A percentile compares a stretch with the other conserved stretches of the same genome.
Evolutionary conservation across 2,888 invertebrate genomes (phyloP).

Genomic region (Minunthozetes semirufus): DNA sequence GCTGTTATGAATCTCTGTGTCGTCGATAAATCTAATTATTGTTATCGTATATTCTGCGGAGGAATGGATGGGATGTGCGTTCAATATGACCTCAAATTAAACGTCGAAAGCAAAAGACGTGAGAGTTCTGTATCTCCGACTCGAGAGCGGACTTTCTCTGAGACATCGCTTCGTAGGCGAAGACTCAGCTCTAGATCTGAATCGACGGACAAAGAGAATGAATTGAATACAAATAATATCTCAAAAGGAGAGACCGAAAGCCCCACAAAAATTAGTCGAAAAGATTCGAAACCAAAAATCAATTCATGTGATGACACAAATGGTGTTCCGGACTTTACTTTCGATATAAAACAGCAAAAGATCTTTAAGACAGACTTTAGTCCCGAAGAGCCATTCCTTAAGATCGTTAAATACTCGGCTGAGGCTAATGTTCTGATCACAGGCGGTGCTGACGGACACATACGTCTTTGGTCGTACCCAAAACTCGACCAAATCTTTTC

Average conservation of each 20-base stretch:
- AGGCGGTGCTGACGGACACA: constrained; percentile 79
- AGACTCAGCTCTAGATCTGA: constrained; percentile 31
- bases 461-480: constrained; percentile 84
- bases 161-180: constrained; percentile 32
- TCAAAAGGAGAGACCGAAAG: background rate
- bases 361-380: constrained; percentile 48
- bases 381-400: constrained; percentile 69
- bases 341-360: constrained; percentile 47
- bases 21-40: constrained; percentile 52
- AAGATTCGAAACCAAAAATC: constrained; percentile 10
- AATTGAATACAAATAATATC: constrained; percentile 25
- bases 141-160: background rate
- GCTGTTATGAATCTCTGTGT: constrained; percentile 43
- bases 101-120: constrained; percentile 25
- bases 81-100: constrained; percentile 56
- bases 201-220: constrained; percentile 10
- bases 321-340: constrained; percentile 41
- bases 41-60: constrained; percentile 32
- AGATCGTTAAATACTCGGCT: constrained; percentile 71
- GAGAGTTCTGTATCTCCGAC: constrained; percentile 11
- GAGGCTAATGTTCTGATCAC: constrained; percentile 76
- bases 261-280: background rate
- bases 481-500: constrained; percentile 63
- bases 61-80: constrained; percentile 75
- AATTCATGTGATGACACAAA: background rate